Evolutionary conservation across 2,888 invertebrate species (phyloP).

Genomic region (Azorinus chamasolen): DNA sequence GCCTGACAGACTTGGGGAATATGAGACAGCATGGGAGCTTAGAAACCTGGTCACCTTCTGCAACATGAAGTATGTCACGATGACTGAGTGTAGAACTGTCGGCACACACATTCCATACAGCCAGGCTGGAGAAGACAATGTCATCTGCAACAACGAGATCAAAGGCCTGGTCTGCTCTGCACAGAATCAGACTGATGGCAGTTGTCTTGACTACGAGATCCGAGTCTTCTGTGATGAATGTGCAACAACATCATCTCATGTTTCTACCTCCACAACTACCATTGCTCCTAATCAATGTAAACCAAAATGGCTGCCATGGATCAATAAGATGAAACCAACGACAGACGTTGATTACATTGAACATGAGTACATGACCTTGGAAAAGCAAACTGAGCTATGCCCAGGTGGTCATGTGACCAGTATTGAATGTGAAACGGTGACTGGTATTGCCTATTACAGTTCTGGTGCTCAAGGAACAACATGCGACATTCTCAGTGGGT

Average conservation of each 20-base stretch:
- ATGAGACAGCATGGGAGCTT: constrained; percentile 69
- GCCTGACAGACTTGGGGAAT: constrained; percentile 68
- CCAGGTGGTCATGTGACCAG: constrained; percentile 63
- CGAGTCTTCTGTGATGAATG: constrained; percentile 81
- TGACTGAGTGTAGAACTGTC: constrained; percentile 70
- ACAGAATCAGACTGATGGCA: constrained; percentile 63
- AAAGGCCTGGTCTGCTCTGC: constrained; percentile 50
- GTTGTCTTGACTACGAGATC: constrained; percentile 82
- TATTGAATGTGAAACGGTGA: constrained; percentile 30
- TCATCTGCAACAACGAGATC: constrained; percentile 67
- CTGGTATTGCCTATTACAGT: constrained; percentile 52
- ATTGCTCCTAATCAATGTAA: constrained; percentile 31
- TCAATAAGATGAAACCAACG: constrained; percentile 69
- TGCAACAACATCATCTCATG: constrained; percentile 33
- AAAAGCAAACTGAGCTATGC: constrained; percentile 52
- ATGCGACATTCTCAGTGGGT: constrained; percentile 90
- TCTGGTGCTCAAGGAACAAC: constrained; percentile 69
- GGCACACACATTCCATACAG: constrained; percentile 66
- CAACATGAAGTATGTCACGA: constrained; percentile 46
- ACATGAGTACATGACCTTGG: constrained; percentile 66
- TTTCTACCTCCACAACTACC: constrained; percentile 65
- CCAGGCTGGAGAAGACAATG: constrained; percentile 90
- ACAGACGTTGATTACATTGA: constrained; percentile 64
- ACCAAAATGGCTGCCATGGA: constrained; percentile 71
- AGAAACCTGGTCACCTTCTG: constrained; percentile 69